Base-by-base conservation (phyloP, 1,140 invertebrate genomes). In the Microplitis demolitor region DNA sequence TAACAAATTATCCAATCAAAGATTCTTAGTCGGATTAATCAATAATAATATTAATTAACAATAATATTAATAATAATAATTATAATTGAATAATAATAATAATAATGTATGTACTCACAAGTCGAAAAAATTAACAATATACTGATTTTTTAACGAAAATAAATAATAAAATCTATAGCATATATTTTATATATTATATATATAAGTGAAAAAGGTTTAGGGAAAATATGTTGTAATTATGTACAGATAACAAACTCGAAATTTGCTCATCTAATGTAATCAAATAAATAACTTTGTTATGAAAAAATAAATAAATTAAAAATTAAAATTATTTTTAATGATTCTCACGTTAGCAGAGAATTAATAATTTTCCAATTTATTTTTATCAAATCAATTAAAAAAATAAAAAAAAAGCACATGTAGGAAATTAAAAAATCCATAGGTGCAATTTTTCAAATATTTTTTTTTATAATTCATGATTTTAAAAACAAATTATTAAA, bases 231-330 rank as follows among this genome's bases (percentile, higher is more conserved):
- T 78, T 80, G 80, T 82, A 82, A 81, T 81, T 79, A 82, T 82
- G 79, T 82, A 80, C 79, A 82, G 77, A 62, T 74, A 80, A 79
- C 34, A 75, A 75, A 61, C 64, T 66, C 67, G 75, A 68, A 77
- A 77, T 79, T 80, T 82, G 80, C 78, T 80, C 79, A 83, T 76
- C 71, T 82, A 81, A 82, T 77, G 74, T 80, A 82, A 79, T 78
- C 66, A 72, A 82, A 82, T 80, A 77, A 81, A 81, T 58, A 54
- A 72, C 61, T 64, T 79, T 77, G 73, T 82, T 81, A 80, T 24
- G 24, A 24, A 24, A 54, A 75, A 45, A 45, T 45, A 4, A 73
- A 31, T 16, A 58, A 14, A 33, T 14, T 24, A 34, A 50, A 54
- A 14, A 35, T 35, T 14, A 51, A 35, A 37, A 11, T 16, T 64